phyloP scores from a whole-genome alignment of 2,797 vertebrate genomes.

The Schizopygopsis malacanthus region DNA sequence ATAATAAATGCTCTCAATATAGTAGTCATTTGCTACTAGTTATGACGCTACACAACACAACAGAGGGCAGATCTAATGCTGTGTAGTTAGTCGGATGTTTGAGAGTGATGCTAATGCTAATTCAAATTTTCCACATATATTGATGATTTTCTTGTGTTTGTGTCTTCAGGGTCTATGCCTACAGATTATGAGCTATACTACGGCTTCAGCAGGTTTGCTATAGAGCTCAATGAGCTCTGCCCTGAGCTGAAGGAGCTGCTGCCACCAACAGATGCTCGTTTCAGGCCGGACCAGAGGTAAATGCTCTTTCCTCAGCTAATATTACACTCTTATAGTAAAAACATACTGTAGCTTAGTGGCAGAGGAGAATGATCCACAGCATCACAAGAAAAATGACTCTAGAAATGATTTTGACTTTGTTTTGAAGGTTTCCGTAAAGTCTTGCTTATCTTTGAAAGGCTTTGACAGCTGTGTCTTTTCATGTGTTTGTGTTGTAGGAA shows the following conservation, averaged over 20 bases:
- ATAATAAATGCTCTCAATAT: neutral
- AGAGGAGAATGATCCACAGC: neutral
- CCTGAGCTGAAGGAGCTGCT: conserved; percentile 93
- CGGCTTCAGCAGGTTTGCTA: conserved; percentile 97
- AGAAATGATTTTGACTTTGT: neutral
- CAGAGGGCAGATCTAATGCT: neutral
- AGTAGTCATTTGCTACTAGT: neutral
- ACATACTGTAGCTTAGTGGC: neutral
- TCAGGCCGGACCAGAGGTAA: conserved; percentile 97
- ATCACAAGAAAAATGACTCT: neutral
- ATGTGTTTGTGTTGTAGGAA: neutral
- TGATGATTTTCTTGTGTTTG: neutral
- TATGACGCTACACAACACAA: neutral
- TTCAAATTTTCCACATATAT: neutral
- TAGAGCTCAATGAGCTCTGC: conserved; percentile 97
- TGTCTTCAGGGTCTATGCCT: conserved; percentile 90
- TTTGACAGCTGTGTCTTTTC: neutral
- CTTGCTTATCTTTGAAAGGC: neutral
- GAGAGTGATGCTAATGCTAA: neutral
- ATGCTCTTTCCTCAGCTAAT: neutral
- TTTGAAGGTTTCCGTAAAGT: neutral
- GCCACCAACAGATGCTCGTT: conserved; percentile 92
- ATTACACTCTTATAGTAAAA: too few species aligned
- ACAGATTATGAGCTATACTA: conserved; percentile 97
- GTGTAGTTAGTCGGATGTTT: neutral